Conservation (phyloP, 2,888 invertebrate species). For the Emmelina monodactyla region DNA sequence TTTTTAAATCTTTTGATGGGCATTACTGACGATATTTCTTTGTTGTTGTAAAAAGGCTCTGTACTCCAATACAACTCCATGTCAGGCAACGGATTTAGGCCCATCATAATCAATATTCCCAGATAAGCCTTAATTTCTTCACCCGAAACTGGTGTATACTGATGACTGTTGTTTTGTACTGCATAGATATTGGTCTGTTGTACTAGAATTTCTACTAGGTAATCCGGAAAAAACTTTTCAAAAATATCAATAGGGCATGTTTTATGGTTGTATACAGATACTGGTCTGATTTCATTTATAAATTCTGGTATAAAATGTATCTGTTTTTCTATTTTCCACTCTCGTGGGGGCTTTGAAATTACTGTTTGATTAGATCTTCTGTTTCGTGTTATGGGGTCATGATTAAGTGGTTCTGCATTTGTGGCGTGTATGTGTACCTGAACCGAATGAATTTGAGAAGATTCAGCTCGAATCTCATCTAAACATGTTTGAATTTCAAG, state of each 20-base stretch:
- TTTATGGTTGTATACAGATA: conserved; percentile 5
- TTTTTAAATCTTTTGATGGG: conserved; percentile 22
- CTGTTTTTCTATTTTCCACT: no score
- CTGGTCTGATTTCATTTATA: no score
- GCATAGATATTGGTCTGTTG: conserved; percentile 7
- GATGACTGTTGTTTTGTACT: conserved; percentile 7
- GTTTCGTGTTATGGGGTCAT: no score
- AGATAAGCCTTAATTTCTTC: conserved; percentile 12
- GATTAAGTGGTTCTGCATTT: no score
- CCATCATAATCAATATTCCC: conserved; percentile 18
- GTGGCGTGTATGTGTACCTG: no score
- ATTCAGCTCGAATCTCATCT: no score
- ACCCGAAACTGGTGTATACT: conserved; percentile 5
- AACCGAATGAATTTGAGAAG: no score
- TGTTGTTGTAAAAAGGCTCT: conserved; percentile 22
- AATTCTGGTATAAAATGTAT: no score
- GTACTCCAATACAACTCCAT: conserved; percentile 18
- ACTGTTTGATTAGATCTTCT: no score
- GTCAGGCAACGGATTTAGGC: conserved; percentile 17
- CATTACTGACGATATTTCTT: conserved; percentile 20
- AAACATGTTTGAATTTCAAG: no score
- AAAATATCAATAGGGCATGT: conserved; percentile 4
- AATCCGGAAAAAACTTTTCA: conserved; percentile 5
- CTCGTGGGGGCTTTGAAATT: no score
- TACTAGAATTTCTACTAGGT: conserved; percentile 4